phyloP scores from a whole-genome alignment of 2,888 invertebrate species.

The Oxyteleia sp. region DNA sequence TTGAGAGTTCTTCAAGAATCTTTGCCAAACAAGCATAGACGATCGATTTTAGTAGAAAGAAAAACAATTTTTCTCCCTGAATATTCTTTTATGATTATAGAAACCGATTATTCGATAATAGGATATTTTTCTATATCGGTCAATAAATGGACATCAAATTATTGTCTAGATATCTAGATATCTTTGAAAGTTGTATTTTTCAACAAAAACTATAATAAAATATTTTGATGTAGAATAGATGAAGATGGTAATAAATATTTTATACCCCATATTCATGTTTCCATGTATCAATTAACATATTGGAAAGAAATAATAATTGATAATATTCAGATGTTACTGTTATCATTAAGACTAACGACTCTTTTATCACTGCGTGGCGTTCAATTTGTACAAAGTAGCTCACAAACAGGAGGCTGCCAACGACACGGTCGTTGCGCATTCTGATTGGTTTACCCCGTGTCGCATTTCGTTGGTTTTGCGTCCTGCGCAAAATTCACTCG shows the following conservation, averaged over 20 bases:
- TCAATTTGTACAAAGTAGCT: constrained; percentile 82
- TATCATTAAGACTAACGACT: constrained; percentile 66
- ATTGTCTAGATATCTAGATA: too few species aligned
- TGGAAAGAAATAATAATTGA: not conserved
- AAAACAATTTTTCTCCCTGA: too few species aligned
- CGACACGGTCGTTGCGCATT: constrained; percentile 80
- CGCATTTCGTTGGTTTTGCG: constrained; percentile 80
- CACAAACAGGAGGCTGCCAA: constrained; percentile 81
- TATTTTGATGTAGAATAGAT: too few species aligned
- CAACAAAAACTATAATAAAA: too few species aligned
- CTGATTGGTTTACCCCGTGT: constrained; percentile 77
- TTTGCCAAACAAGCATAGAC: constrained; percentile 52
- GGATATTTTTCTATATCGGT: too few species aligned
- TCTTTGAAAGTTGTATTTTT: too few species aligned
- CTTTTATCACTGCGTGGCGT: constrained; percentile 80
- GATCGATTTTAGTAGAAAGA: too few species aligned
- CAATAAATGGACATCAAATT: too few species aligned
- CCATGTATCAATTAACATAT: constrained; percentile 6
- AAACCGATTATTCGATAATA: too few species aligned
- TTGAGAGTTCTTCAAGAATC: constrained; percentile 33
- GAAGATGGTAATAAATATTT: too few species aligned
- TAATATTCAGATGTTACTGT: constrained; percentile 13
- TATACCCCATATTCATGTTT: not conserved
- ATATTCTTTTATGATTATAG: too few species aligned
- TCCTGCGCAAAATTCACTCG: constrained; percentile 80